Evolutionary conservation across 2,888 invertebrate species (phyloP).

Genomic region (Pseudanteris insignis): DNA sequence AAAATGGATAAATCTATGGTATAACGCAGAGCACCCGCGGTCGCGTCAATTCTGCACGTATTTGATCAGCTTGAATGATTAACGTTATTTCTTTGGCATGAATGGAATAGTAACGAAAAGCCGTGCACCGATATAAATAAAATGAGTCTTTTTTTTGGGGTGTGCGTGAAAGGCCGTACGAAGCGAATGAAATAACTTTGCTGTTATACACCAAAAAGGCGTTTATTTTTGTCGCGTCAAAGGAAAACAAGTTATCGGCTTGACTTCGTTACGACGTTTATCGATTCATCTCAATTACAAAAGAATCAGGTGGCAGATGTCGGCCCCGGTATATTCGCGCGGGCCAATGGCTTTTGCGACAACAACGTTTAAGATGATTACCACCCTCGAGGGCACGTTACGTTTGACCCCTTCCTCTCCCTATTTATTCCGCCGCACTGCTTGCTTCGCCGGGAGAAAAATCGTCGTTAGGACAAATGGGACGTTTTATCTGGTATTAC

Average conservation of each 20-base stretch:
- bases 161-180: too few species aligned
- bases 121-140: too few species aligned
- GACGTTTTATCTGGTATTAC: conserved; percentile 65
- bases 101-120: too few species aligned
- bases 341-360: conserved; percentile 49
- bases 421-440: conserved; percentile 15
- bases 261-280: conserved; percentile 40
- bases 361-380: conserved; percentile 63
- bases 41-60: too few species aligned
- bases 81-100: too few species aligned
- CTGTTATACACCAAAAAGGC: too few species aligned
- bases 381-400: conserved; percentile 52
- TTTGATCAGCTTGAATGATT: too few species aligned
- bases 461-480: conserved; percentile 65
- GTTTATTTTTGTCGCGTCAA: too few species aligned
- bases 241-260: conserved; percentile 34
- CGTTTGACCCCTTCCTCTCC: conserved; percentile 43
- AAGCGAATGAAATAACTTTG: too few species aligned
- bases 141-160: too few species aligned
- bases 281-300: conserved; percentile 60
- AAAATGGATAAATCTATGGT: too few species aligned
- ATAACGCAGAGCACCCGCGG: too few species aligned
- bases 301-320: conserved; percentile 58
- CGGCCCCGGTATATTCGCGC: conserved; percentile 22
- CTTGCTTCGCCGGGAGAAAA: conserved; percentile 52